phyloP scores from a whole-genome alignment of 2,888 invertebrate genomes.

The Pterobdella sp. region DNA sequence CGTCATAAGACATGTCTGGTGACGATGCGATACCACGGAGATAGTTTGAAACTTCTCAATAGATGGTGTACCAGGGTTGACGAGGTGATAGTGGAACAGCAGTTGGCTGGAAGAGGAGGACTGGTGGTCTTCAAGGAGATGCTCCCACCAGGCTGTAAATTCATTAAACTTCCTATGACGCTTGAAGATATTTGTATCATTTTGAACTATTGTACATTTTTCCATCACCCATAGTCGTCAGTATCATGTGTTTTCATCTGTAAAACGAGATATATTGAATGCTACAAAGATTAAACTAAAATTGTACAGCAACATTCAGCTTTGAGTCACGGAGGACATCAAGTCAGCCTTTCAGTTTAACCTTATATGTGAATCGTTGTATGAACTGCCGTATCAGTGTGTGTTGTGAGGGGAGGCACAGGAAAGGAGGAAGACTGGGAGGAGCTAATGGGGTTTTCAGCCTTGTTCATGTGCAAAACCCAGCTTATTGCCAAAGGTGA shows the following conservation, averaged over 20 bases:
- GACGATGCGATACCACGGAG: constrained; percentile 49
- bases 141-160: constrained; percentile 42
- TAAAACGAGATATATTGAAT: too few species aligned
- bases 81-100: constrained; percentile 49
- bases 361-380: constrained; percentile 51
- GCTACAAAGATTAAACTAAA: too few species aligned
- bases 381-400: constrained; percentile 50
- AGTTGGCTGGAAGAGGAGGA: constrained; percentile 52
- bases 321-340: constrained; percentile 51
- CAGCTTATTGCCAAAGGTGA: constrained; percentile 37
- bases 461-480: constrained; percentile 47
- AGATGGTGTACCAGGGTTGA: constrained; percentile 44
- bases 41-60: constrained; percentile 43
- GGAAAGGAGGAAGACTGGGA: constrained; percentile 47
- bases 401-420: constrained; percentile 53
- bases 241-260: too few species aligned
- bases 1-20: constrained; percentile 45
- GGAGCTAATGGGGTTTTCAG: constrained; percentile 51
- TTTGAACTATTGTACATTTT: too few species aligned
- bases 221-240: too few species aligned
- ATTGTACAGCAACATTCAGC: constrained; percentile 46
- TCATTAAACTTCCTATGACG: too few species aligned
- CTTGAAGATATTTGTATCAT: too few species aligned
- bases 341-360: constrained; percentile 52
- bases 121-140: constrained; percentile 48